Percentiles rank a stretch among this genome's conserved stretches.
Evolutionary conservation across 2,888 invertebrate species (phyloP).

Genomic region (Omphaloscelis lunosa): DNA sequence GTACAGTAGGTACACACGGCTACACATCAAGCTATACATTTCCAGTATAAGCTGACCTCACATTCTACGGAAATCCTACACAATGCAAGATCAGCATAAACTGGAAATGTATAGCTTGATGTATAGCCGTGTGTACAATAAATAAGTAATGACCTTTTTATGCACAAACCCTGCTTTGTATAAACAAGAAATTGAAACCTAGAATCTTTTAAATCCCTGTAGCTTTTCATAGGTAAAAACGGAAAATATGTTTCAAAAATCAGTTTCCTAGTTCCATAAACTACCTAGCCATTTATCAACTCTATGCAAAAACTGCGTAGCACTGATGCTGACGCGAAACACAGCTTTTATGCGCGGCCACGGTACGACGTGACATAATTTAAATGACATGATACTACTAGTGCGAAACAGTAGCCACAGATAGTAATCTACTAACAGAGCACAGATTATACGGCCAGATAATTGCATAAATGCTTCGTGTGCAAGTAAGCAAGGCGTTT

Average conservation of each 20-base stretch:
- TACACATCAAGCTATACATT: too few species aligned
- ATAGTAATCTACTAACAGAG: constrained; percentile 55
- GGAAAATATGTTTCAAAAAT: neutral
- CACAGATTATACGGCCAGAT: constrained; percentile 50
- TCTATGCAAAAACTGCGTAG: constrained; percentile 59
- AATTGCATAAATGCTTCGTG: constrained; percentile 51
- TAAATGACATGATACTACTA: constrained; percentile 61
- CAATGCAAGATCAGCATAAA: too few species aligned
- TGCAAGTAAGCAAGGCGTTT: constrained; percentile 39
- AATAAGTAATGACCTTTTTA: neutral
- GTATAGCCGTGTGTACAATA: too few species aligned
- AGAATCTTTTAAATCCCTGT: neutral
- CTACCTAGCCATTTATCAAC: constrained; percentile 51
- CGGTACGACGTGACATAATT: constrained; percentile 66
- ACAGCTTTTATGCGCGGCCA: constrained; percentile 65
- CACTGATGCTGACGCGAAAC: constrained; percentile 55
- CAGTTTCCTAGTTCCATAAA: constrained; percentile 17
- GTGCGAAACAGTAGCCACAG: constrained; percentile 57
- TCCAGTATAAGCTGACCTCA: too few species aligned
- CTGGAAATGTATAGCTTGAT: too few species aligned
- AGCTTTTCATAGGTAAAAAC: neutral
- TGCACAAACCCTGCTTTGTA: neutral
- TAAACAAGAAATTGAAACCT: neutral
- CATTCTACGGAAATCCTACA: too few species aligned
- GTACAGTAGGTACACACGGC: too few species aligned